These are phyloP conservation scores for Pelecanus crispus DNA, from an alignment of 2,113 vertebrate species.

Conservation along the genomic window DNA sequence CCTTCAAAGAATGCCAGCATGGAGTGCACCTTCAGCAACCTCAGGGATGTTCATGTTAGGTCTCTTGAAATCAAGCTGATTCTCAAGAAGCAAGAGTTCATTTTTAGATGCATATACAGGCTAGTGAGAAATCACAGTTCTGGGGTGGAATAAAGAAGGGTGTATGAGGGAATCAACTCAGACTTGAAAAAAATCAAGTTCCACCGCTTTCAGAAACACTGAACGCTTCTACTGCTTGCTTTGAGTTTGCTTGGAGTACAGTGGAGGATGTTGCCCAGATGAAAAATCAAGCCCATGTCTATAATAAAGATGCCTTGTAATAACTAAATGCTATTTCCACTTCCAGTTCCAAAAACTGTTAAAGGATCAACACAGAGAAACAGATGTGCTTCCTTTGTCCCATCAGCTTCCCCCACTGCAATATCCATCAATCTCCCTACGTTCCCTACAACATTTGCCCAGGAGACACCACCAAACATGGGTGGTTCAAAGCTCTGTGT, in stretches of 20 bases:
- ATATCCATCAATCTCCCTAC: not conserved
- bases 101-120: not conserved
- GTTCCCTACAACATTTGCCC: not conserved
- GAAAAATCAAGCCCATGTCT: not conserved
- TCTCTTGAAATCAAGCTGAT: not conserved
- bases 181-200: not conserved
- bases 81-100: not conserved
- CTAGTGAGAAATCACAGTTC: fast-evolving
- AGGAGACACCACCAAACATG: not conserved
- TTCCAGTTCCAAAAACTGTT: fast-evolving
- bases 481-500: not conserved
- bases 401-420: not conserved
- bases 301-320: not conserved
- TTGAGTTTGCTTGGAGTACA: not conserved
- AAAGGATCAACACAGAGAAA: not conserved
- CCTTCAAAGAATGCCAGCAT: not conserved
- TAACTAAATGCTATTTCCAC: not conserved
- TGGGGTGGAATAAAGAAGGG: not conserved
- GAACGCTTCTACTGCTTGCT: not conserved
- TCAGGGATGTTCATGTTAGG: fast-evolving
- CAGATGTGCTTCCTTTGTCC: not conserved
- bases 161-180: not conserved
- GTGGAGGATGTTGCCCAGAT: fast-evolving
- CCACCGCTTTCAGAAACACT: fast-evolving
- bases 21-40: not conserved